Percentiles rank a stretch among this genome's conserved stretches.
Conservation (phyloP, 1,140 invertebrate species). For the Temnothorax curvispinosus region DNA sequence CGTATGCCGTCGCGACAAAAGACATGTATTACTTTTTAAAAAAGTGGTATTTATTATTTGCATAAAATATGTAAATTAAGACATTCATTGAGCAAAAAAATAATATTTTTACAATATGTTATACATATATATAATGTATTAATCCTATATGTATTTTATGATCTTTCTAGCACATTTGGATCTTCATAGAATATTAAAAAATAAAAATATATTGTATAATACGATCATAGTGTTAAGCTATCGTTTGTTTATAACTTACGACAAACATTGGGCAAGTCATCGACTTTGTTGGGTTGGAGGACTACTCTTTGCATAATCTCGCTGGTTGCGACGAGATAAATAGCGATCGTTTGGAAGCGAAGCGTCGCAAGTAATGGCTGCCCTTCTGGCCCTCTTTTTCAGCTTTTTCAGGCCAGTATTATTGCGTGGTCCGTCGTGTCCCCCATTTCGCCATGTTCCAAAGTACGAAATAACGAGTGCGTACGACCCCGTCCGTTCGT, state of each 20-base stretch:
- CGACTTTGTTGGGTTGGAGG: slow-evolving; percentile 35
- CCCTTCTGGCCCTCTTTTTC: slow-evolving; percentile 74
- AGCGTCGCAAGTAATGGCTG: slow-evolving; percentile 73
- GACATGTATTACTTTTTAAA: not conserved
- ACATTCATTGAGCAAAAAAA: too few relatives aligned
- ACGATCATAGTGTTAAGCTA: not conserved
- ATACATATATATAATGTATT: not conserved
- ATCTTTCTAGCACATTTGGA: not conserved
- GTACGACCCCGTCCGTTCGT: slow-evolving; percentile 33
- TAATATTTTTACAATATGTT: too few relatives aligned
- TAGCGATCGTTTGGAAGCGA: slow-evolving; percentile 71
- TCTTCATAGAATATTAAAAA: too few relatives aligned
- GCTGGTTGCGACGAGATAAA: slow-evolving; percentile 72
- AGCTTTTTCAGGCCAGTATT: slow-evolving; percentile 73
- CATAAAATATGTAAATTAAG: too few relatives aligned
- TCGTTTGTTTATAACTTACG: slow-evolving; percentile 65
- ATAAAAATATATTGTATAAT: too few relatives aligned
- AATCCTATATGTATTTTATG: not conserved
- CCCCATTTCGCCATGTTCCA: slow-evolving; percentile 39
- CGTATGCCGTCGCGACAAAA: slow-evolving; percentile 21
- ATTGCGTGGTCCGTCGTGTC: slow-evolving; percentile 57
- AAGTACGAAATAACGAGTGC: slow-evolving; percentile 61
- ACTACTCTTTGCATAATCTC: slow-evolving; percentile 70
- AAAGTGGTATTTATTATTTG: not conserved
- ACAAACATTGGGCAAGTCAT: slow-evolving; percentile 60